Evolutionary conservation across 1,140 invertebrate species (phyloP).

Genomic region (Stegodyphus mimosarum): DNA sequence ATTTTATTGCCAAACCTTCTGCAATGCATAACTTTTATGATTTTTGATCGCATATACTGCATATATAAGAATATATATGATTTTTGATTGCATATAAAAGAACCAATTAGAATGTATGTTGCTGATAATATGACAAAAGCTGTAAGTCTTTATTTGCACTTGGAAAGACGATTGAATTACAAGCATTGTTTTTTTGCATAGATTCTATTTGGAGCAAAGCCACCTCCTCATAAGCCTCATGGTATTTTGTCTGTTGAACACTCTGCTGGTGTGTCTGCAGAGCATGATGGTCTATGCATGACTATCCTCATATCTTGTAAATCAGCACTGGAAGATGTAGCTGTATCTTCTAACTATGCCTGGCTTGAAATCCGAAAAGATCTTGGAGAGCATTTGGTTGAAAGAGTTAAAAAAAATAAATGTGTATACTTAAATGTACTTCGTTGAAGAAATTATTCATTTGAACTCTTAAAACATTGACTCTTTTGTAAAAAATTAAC

Average conservation of each 20-base stretch:
- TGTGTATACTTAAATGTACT: constrained; percentile 84
- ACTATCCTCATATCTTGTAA: constrained; percentile 87
- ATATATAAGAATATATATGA: no score
- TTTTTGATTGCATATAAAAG: no score
- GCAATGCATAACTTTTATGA: no score
- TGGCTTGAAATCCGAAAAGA: constrained; percentile 84
- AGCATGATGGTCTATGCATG: constrained; percentile 82
- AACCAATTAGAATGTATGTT: no score
- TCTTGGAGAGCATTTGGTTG: constrained; percentile 77
- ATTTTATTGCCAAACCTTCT: no score
- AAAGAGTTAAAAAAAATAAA: constrained; percentile 79
- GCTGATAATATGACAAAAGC: no score
- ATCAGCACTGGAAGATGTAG: constrained; percentile 81
- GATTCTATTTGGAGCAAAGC: constrained; percentile 88
- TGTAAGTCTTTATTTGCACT: no score
- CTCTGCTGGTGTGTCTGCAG: constrained; percentile 68
- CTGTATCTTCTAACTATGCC: constrained; percentile 84
- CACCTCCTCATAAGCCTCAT: constrained; percentile 85
- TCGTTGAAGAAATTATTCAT: constrained; percentile 71
- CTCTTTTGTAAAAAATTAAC: no score
- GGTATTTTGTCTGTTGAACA: constrained; percentile 68
- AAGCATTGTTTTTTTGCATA: constrained; percentile 62
- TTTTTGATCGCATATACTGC: no score
- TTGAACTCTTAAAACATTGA: no score
- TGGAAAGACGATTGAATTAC: no score